Evolutionary conservation across 2,113 vertebrate species (phyloP).

Genomic region (Oxygymnocypris stewartii): DNA sequence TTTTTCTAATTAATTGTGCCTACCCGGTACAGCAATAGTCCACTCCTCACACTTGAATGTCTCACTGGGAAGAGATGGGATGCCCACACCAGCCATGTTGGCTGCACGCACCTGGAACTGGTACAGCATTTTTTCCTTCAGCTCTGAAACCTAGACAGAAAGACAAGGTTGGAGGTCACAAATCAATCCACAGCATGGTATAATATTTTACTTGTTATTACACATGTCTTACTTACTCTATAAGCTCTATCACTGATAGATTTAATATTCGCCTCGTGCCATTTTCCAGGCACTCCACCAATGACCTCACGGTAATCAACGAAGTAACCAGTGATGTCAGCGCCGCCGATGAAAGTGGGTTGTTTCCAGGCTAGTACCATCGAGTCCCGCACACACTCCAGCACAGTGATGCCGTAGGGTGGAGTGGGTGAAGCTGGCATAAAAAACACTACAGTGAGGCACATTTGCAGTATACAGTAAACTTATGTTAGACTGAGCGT

Average conservation of each 20-base stretch:
- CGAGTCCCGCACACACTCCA: slow-evolving; percentile 90
- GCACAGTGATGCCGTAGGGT: slow-evolving; percentile 87
- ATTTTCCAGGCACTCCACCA: slow-evolving; percentile 81
- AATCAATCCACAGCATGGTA: not conserved
- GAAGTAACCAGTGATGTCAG: slow-evolving; percentile 92
- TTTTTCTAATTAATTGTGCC: not conserved
- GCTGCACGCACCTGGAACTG: slow-evolving; percentile 96
- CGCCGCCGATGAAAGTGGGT: slow-evolving; percentile 83
- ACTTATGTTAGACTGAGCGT: not conserved
- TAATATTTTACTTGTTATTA: not conserved
- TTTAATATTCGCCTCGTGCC: slow-evolving; percentile 93
- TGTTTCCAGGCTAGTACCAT: slow-evolving; percentile 97
- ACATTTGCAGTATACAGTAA: not conserved
- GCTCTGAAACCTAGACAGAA: slow-evolving; percentile 80
- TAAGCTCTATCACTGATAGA: slow-evolving; percentile 89
- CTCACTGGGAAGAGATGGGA: slow-evolving; percentile 84
- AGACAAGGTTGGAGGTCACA: not conserved
- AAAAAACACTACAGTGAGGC: slow-evolving; percentile 51
- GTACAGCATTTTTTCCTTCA: slow-evolving; percentile 93
- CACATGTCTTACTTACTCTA: slow-evolving; percentile 77
- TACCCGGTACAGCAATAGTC: slow-evolving; percentile 98
- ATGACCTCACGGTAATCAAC: slow-evolving; percentile 92
- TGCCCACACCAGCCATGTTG: slow-evolving; percentile 91
- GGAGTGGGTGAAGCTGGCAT: slow-evolving; percentile 87
- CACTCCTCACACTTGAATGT: slow-evolving; percentile 95